A percentile compares a stretch with the other conserved stretches of the same genome.
Conservation (phyloP, 2,113 vertebrate genomes). For the Scatophagus argus region DNA sequence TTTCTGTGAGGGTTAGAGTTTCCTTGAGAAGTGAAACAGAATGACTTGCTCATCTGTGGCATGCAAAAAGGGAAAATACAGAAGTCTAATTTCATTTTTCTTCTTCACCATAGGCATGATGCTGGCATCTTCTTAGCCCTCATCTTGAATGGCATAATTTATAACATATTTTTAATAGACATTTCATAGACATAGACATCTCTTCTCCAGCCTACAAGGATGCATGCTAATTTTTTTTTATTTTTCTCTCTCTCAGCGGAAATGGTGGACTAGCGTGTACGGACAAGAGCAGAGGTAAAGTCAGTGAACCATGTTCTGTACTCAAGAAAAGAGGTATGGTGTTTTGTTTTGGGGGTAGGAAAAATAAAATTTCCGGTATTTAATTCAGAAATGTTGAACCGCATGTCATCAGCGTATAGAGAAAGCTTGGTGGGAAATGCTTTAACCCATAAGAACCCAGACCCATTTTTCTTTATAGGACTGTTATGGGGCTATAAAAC, state of each 20-base stretch:
- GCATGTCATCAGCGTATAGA: constrained; percentile 3
- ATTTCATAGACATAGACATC: background rate
- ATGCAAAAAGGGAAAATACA: background rate
- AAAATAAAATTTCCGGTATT: background rate
- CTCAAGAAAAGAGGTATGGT: constrained; percentile 18
- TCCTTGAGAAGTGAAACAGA: constrained; percentile 1
- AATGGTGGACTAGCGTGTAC: background rate
- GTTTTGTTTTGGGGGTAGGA: background rate
- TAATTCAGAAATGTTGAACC: background rate
- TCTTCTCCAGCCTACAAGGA: background rate
- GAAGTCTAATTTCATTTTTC: background rate
- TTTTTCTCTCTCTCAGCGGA: no score
- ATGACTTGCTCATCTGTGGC: background rate
- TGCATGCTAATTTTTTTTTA: background rate
- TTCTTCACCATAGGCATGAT: background rate
- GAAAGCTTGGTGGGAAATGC: background rate
- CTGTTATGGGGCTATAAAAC: no score
- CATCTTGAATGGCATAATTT: background rate
- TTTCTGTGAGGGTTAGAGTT: background rate
- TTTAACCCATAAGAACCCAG: no score
- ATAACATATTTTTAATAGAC: background rate
- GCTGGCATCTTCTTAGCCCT: background rate
- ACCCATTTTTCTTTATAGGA: no score
- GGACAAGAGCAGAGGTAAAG: background rate
- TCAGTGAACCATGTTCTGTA: background rate